Evolutionary conservation across 2,888 invertebrate genomes (phyloP).

Genomic region (Drosophila acutilabella): DNA sequence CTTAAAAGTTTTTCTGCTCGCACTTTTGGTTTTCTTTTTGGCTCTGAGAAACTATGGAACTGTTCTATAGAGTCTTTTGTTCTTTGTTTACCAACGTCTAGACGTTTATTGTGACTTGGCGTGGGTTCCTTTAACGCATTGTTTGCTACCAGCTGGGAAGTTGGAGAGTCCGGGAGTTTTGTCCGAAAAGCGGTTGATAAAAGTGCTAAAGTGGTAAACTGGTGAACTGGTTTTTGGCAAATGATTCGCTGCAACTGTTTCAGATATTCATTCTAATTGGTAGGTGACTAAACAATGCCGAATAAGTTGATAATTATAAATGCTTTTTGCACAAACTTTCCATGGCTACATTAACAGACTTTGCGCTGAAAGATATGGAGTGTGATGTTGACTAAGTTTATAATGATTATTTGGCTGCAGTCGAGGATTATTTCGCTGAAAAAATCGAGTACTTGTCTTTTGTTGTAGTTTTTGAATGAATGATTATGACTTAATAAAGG

Average conservation of each 20-base stretch:
- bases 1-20: constrained; percentile 36
- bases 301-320: constrained; percentile 50
- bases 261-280: constrained; percentile 31
- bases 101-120: constrained; percentile 70
- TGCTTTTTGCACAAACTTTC: constrained; percentile 45
- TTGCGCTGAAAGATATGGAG: constrained; percentile 23
- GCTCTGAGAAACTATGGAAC: constrained; percentile 24
- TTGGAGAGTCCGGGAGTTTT: constrained; percentile 9
- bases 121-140: constrained; percentile 50
- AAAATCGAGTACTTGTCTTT: not conserved
- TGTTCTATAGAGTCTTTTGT: constrained; percentile 64
- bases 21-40: constrained; percentile 55
- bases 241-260: constrained; percentile 34
- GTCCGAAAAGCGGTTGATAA: constrained; percentile 43
- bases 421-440: not conserved
- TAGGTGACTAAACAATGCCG: constrained; percentile 47
- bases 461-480: not conserved
- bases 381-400: constrained; percentile 37
- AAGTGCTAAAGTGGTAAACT: constrained; percentile 20
- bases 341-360: constrained; percentile 41
- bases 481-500: too few species aligned
- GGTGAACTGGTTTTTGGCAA: constrained; percentile 48
- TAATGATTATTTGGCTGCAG: constrained; percentile 10
- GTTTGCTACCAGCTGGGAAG: constrained; percentile 23
- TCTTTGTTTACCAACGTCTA: constrained; percentile 76